Percentiles rank a stretch among this genome's conserved stretches.
Conservation (phyloP, 2,113 vertebrate genomes). For the Hucho hucho region DNA sequence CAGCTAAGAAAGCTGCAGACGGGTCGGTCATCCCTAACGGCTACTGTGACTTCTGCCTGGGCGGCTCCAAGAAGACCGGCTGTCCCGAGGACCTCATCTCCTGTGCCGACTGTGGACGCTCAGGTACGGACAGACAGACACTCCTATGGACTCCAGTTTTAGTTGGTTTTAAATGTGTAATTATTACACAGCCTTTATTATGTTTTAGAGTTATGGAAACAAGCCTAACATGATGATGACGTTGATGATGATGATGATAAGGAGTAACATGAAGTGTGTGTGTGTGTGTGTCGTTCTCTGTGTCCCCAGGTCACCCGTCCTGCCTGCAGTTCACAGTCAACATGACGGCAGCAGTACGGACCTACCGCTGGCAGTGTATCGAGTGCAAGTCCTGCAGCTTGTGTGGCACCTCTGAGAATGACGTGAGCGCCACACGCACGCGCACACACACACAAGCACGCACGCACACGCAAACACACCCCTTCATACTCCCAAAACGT, state of each 20-base stretch:
- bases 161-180: no score
- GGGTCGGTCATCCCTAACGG: conserved; percentile 91
- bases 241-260: not conserved
- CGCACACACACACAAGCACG: not conserved
- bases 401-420: conserved; percentile 92
- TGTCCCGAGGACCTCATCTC: conserved; percentile 94
- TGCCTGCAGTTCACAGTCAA: conserved; percentile 95
- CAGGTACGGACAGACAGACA: conserved; percentile 74
- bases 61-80: conserved; percentile 92
- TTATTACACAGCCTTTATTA: no score
- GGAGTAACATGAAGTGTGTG: conserved; percentile 11
- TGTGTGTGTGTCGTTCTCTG: conserved; percentile 45
- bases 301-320: conserved; percentile 85
- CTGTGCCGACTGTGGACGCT: conserved; percentile 92
- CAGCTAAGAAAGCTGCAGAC: conserved; percentile 91
- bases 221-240: no score
- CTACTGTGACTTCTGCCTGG: conserved; percentile 95
- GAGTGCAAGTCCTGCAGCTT: conserved; percentile 96
- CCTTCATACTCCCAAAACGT: not conserved
- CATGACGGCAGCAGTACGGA: conserved; percentile 91
- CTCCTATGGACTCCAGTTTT: not conserved
- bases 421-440: conserved; percentile 66
- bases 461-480: not conserved
- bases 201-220: no score
- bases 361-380: conserved; percentile 95